Evolutionary conservation across 35 echinoderm and acorn worm species (phyloP).

Genomic region (Holothuria glaberrima): DNA sequence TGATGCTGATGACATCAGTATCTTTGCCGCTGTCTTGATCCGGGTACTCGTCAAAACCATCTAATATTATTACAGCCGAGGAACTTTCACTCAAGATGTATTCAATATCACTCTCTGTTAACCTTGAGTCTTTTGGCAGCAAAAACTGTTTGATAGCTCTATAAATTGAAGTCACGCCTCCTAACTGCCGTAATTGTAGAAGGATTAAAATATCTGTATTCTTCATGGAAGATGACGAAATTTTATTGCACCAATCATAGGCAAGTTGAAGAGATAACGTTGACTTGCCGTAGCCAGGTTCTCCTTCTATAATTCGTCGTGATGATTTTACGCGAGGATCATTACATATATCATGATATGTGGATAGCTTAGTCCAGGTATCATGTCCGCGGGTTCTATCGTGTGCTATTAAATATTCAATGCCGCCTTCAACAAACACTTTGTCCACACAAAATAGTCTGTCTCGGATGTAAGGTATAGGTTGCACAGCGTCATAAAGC

Average conservation of each 20-base stretch:
- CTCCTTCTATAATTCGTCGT: conserved; percentile 27
- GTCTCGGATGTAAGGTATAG: background rate
- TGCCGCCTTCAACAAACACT: conserved; percentile 19
- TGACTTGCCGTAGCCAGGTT: conserved; percentile 5
- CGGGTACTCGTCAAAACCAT: conserved; percentile 28
- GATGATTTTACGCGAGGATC: background rate
- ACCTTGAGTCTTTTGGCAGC: background rate
- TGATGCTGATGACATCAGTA: background rate
- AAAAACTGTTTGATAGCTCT: background rate
- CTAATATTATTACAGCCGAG: background rate
- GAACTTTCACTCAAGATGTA: background rate
- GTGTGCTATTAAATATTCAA: background rate
- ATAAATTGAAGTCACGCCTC: conserved; percentile 1
- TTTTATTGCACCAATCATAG: conserved; percentile 9
- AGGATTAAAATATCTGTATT: background rate
- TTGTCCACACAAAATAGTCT: background rate
- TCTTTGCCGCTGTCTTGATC: background rate
- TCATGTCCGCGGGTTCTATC: background rate
- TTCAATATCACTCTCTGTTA: background rate
- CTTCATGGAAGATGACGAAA: background rate
- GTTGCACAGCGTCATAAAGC: background rate
- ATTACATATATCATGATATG: background rate
- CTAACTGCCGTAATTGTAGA: background rate
- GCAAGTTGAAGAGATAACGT: conserved; percentile 15
- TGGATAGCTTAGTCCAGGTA: background rate